Percentiles rank a stretch among this genome's conserved stretches.
These are phyloP conservation scores for Hydrolagus colliei DNA, from an alignment of 2,797 vertebrate species.

Conservation along the genomic window DNA sequence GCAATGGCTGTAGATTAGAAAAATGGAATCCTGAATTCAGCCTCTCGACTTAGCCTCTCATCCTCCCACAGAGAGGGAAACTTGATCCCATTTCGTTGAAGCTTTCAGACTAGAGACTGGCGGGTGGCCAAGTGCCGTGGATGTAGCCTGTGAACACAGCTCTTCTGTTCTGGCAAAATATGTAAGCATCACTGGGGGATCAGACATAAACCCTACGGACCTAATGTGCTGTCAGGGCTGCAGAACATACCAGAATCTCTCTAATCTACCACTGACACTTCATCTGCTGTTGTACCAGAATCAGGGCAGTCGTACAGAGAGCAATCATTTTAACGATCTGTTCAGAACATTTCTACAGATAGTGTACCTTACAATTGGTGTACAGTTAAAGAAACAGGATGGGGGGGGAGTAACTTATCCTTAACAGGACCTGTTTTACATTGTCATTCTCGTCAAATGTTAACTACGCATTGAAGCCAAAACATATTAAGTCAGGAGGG, in stretches of 20 bases:
- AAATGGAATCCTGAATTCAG: conserved; percentile 6
- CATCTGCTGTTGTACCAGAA: too few relatives aligned
- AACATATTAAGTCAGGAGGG: too few relatives aligned
- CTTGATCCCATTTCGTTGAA: conserved; percentile 34
- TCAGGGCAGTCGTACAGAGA: background rate
- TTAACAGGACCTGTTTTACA: too few relatives aligned
- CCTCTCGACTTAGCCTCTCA: background rate
- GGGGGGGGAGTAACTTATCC: too few relatives aligned
- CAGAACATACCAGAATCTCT: background rate
- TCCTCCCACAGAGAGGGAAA: conserved; percentile 36
- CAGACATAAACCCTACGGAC: background rate
- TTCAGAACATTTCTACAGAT: too few relatives aligned
- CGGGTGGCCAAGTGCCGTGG: conserved; percentile 43
- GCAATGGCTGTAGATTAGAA: conserved; percentile 1
- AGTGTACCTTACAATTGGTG: background rate
- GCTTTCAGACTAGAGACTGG: conserved; percentile 30
- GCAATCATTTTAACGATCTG: background rate
- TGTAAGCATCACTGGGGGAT: background rate
- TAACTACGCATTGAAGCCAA: too few relatives aligned
- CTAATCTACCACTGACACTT: background rate
- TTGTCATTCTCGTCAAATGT: too few relatives aligned
- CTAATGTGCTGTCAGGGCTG: conserved; percentile 6
- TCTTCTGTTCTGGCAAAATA: conserved; percentile 34
- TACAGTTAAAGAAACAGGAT: background rate
- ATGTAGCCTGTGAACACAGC: conserved; percentile 45